These are phyloP conservation scores for Ceratotherium simum DNA, from an alignment of 2,113 vertebrate species.

Conservation along the genomic window DNA sequence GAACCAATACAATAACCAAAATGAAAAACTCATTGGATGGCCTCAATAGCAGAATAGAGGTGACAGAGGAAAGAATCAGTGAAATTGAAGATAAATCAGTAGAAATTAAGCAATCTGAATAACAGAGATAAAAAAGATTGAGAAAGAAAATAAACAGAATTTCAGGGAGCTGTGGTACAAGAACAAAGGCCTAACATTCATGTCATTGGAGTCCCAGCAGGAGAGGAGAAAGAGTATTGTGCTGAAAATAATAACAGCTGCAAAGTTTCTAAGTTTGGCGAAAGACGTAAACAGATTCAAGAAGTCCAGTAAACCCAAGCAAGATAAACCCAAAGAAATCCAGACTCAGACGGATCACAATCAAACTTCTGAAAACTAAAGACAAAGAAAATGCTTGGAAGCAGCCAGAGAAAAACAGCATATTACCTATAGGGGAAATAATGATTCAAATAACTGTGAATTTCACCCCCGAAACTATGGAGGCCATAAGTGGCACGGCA, in stretches of 20 bases:
- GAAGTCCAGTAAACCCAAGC: not conserved
- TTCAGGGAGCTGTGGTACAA: not conserved
- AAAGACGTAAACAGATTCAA: not conserved
- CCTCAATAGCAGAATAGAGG: not conserved
- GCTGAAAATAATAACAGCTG: not conserved
- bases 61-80: not conserved
- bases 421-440: not conserved
- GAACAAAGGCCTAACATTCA: not conserved
- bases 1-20: not conserved
- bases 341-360: not conserved
- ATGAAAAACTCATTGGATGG: not conserved
- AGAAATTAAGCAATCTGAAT: not conserved
- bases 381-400: not conserved
- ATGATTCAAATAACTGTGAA: not conserved
- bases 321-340: not conserved
- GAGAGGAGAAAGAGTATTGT: not conserved
- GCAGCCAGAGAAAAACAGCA: not conserved
- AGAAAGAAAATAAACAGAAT: not conserved
- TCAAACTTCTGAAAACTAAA: conserved; percentile 7
- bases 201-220: not conserved
- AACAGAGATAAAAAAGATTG: not conserved
- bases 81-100: not conserved
- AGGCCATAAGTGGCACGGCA: not conserved
- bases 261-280: not conserved
- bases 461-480: not conserved